phyloP scores from a whole-genome alignment of 2,888 invertebrate species.

The Diachrysia chrysitis region DNA sequence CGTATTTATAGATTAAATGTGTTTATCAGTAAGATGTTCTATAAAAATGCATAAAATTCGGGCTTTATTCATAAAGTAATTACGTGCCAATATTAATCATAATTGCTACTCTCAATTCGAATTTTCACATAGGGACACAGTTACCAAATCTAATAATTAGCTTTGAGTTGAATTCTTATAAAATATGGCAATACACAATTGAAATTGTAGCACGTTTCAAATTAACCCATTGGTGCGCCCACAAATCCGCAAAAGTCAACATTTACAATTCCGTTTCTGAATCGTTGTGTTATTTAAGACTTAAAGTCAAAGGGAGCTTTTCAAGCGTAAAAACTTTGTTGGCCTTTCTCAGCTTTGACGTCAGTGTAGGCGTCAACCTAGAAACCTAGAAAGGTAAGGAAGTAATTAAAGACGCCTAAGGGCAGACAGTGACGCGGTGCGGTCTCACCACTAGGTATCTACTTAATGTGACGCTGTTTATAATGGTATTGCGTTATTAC shows the following conservation, averaged over 20 bases:
- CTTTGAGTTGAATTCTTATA: too few relatives aligned
- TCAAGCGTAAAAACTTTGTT: slow-evolving; percentile 52
- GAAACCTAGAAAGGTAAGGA: slow-evolving; percentile 59
- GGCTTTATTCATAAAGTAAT: too few relatives aligned
- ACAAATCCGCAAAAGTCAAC: background rate
- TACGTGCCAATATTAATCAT: too few relatives aligned
- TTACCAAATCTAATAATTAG: too few relatives aligned
- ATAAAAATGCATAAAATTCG: too few relatives aligned
- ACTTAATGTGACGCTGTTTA: slow-evolving; percentile 11
- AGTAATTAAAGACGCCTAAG: slow-evolving; percentile 58
- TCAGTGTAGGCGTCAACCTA: slow-evolving; percentile 52
- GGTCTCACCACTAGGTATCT: slow-evolving; percentile 15
- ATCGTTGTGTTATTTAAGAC: slow-evolving; percentile 48
- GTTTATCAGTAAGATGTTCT: too few relatives aligned
- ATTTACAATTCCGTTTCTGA: slow-evolving; percentile 52
- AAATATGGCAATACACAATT: too few relatives aligned
- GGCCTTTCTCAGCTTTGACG: slow-evolving; percentile 55
- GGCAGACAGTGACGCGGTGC: slow-evolving; percentile 26
- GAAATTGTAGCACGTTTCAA: too few relatives aligned
- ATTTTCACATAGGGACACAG: too few relatives aligned
- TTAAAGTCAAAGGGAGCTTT: slow-evolving; percentile 46
- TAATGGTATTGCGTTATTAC: background rate
- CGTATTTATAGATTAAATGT: background rate
- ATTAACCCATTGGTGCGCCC: background rate
- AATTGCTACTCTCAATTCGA: too few relatives aligned